Conservation (phyloP, 2,797 vertebrate species). For the Ptychobarbus kaznakovi region DNA sequence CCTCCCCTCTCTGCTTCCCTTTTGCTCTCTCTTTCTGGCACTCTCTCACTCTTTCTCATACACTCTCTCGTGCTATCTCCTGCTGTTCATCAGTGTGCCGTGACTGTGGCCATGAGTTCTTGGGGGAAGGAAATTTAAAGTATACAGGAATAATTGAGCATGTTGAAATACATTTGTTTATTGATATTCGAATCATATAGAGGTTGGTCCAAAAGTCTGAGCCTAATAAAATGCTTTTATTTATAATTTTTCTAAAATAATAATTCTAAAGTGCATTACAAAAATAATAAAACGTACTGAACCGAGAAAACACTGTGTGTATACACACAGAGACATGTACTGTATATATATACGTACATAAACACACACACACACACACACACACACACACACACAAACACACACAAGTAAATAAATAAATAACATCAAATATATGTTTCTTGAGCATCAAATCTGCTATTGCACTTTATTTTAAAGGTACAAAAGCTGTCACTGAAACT, state of each 20-base stretch:
- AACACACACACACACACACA: not conserved
- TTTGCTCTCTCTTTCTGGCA: conserved; percentile 40
- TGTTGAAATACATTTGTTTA: not conserved
- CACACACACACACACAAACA: not conserved
- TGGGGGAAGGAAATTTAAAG: conserved; percentile 25
- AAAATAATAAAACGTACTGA: not conserved
- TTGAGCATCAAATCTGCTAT: not conserved
- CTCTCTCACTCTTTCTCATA: conserved; percentile 35
- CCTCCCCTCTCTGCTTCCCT: conserved; percentile 26
- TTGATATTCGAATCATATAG: not conserved
- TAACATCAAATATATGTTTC: not conserved
- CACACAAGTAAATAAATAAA: not conserved
- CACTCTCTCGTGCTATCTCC: conserved; percentile 40
- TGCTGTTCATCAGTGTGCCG: conserved; percentile 48
- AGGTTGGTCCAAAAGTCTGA: not conserved
- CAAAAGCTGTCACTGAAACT: not conserved
- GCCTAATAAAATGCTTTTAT: not conserved
- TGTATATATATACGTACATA: not conserved
- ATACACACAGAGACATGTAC: too few species aligned
- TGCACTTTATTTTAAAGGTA: not conserved
- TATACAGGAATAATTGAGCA: not conserved
- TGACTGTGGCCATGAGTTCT: conserved; percentile 58
- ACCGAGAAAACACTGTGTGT: not conserved
- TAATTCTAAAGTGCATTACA: not conserved
- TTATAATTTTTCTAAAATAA: not conserved